Evolutionary conservation across 2,797 vertebrate species (phyloP).

Genomic region (Natrix natrix): DNA sequence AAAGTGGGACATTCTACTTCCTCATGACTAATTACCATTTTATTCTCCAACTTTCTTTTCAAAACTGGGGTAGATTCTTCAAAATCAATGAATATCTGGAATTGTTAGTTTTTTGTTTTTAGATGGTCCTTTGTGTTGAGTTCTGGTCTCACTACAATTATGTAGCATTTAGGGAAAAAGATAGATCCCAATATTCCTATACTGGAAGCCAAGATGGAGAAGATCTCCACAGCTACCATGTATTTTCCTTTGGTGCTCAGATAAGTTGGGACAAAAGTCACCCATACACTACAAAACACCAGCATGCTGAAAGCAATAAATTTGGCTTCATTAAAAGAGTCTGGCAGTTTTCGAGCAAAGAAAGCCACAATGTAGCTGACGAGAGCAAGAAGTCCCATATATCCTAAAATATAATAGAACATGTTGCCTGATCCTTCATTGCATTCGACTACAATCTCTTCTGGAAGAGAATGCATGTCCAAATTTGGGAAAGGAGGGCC

Average conservation of each 20-base stretch:
- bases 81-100: not conserved
- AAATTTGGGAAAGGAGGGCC: constrained; percentile 19
- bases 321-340: not conserved
- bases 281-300: not conserved
- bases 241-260: not conserved
- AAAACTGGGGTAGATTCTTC: not conserved
- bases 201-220: not conserved
- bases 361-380: not conserved
- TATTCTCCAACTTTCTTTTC: not conserved
- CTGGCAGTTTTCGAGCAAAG: not conserved
- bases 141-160: not conserved
- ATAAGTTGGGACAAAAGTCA: not conserved
- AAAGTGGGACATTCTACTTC: not conserved
- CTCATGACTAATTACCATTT: not conserved
- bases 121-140: not conserved
- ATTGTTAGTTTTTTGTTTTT: not conserved
- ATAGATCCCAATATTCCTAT: not conserved
- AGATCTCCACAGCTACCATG: not conserved
- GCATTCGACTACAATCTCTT: constrained; percentile 1
- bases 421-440: constrained; percentile 5
- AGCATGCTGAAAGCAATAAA: not conserved
- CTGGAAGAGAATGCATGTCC: not conserved
- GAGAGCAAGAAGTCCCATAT: constrained; percentile 25
- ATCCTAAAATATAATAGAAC: constrained; percentile 31
- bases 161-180: not conserved